phyloP scores from a whole-genome alignment of 2,888 invertebrate genomes.

The Phyto melanocephala region DNA sequence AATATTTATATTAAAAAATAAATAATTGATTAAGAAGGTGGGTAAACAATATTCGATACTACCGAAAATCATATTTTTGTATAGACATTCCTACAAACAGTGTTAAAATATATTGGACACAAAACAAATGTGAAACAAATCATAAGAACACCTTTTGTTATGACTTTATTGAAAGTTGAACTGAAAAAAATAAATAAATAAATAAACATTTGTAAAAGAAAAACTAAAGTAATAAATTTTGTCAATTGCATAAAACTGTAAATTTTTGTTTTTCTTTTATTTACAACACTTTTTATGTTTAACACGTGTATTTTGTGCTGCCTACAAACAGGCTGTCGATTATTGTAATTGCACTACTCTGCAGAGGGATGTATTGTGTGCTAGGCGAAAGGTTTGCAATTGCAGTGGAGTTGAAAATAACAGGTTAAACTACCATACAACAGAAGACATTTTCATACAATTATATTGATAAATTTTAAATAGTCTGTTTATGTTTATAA shows the following conservation, averaged over 20 bases:
- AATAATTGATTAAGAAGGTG: too few species aligned
- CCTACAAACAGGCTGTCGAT: not conserved
- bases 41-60: too few species aligned
- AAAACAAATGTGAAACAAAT: slow-evolving; percentile 8
- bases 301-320: slow-evolving; percentile 34
- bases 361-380: not conserved
- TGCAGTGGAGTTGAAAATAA: too few species aligned
- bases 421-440: too few species aligned
- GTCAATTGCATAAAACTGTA: slow-evolving; percentile 29
- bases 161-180: slow-evolving; percentile 1
- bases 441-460: too few species aligned
- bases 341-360: not conserved
- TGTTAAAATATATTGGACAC: not conserved
- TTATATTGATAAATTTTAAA: too few species aligned
- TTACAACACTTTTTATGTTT: slow-evolving; percentile 21
- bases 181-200: slow-evolving; percentile 4
- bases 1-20: too few species aligned
- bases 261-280: not conserved
- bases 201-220: slow-evolving; percentile 14
- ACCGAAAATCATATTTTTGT: too few species aligned
- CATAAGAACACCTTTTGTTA: slow-evolving; percentile 3
- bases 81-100: too few species aligned
- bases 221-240: slow-evolving; percentile 45
- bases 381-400: not conserved
- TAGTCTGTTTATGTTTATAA: too few species aligned